These are phyloP conservation scores for Apeltes quadracus DNA, from an alignment of 2,113 vertebrate genomes.

Conservation along the genomic window DNA sequence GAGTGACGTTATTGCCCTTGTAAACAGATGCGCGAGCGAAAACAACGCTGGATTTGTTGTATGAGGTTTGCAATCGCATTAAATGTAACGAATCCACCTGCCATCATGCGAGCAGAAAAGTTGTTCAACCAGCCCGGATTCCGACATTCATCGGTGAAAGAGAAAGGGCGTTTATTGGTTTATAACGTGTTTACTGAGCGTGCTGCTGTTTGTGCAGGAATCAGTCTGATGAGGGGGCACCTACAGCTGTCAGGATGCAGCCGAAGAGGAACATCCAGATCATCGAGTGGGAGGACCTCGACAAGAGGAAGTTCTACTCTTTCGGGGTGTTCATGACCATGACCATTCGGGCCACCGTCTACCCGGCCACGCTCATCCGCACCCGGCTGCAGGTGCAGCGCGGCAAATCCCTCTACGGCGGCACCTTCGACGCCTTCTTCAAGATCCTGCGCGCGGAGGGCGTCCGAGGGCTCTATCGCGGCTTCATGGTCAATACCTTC, in stretches of 20 bases:
- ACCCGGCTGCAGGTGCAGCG: conserved; percentile 94
- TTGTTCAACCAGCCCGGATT: not conserved
- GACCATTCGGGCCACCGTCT: conserved; percentile 93
- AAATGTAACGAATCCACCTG: not conserved
- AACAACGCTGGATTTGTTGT: not conserved
- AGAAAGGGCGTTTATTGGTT: not conserved
- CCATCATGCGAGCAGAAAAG: not conserved
- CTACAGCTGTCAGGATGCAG: conserved; percentile 68
- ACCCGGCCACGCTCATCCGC: conserved; percentile 95
- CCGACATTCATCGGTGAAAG: not conserved
- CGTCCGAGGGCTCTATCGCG: conserved; percentile 87
- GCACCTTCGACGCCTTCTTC: conserved; percentile 93
- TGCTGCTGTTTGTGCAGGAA: conserved; percentile 30
- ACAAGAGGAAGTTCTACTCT: conserved; percentile 97
- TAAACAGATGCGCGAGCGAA: too few relatives aligned
- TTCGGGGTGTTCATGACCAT: conserved; percentile 96
- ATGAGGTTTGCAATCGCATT: not conserved
- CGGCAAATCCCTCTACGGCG: conserved; percentile 90
- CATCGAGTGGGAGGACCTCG: conserved; percentile 98
- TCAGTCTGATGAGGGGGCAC: conserved; percentile 62
- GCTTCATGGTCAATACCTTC: conserved; percentile 96
- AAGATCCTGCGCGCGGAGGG: conserved; percentile 92
- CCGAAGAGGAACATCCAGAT: conserved; percentile 93
- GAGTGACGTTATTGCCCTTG: not conserved
- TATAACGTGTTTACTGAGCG: not conserved